These are phyloP conservation scores for Craniophora ligustri DNA, from an alignment of 2,888 invertebrate species.

Conservation along the genomic window DNA sequence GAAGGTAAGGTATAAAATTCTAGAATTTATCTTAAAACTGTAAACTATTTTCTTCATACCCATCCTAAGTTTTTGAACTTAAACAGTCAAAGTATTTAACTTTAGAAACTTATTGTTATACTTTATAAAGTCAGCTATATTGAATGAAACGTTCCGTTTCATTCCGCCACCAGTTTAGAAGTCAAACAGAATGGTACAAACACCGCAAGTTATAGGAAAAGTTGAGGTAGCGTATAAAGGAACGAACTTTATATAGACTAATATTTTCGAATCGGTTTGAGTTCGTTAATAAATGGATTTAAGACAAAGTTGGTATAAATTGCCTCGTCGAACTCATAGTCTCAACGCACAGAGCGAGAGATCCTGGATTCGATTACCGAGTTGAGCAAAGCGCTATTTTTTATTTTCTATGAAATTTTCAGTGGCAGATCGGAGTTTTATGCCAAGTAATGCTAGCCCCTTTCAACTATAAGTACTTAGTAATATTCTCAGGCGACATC, in stretches of 20 bases:
- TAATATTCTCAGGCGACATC: too few species aligned
- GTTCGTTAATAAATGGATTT: slow-evolving; percentile 59
- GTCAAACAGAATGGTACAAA: slow-evolving; percentile 62
- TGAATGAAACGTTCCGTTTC: slow-evolving; percentile 58
- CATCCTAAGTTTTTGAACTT: too few species aligned
- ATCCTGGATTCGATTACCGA: too few species aligned
- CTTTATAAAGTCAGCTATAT: slow-evolving; percentile 57
- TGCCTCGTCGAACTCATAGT: too few species aligned
- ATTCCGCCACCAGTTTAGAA: slow-evolving; percentile 56
- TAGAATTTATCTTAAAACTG: slow-evolving; percentile 35
- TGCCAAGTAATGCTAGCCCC: too few species aligned
- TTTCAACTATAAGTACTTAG: too few species aligned
- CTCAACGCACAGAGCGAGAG: too few species aligned
- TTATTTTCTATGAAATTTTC: too few species aligned
- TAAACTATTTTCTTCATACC: slow-evolving; percentile 10
- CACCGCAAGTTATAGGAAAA: slow-evolving; percentile 59
- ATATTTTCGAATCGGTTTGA: slow-evolving; percentile 63
- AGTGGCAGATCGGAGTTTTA: too few species aligned
- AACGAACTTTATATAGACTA: slow-evolving; percentile 61
- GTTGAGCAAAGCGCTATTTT: too few species aligned
- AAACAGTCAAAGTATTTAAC: slow-evolving; percentile 52
- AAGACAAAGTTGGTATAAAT: slow-evolving; percentile 26
- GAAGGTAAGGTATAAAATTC: slow-evolving; percentile 14
- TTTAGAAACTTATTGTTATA: slow-evolving; percentile 55
- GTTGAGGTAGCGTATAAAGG: slow-evolving; percentile 51